A percentile compares a stretch with the other conserved stretches of the same genome.
These are phyloP conservation scores for Aleiodes alternator DNA, from an alignment of 2,888 invertebrate species.

Conservation along the genomic window DNA sequence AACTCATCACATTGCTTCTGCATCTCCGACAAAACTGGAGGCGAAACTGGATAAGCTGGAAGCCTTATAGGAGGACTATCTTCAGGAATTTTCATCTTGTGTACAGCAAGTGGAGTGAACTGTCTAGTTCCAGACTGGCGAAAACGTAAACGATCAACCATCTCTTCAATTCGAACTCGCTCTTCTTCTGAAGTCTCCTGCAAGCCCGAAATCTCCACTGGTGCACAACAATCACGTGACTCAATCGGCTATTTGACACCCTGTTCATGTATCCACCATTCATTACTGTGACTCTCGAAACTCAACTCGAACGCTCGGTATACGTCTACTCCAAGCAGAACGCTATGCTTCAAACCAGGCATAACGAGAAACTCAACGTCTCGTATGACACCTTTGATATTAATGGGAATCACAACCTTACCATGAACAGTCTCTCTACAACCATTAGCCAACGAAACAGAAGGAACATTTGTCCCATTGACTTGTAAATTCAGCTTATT, in stretches of 20 bases:
- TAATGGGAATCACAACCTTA: background rate
- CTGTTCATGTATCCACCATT: background rate
- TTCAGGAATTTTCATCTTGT: constrained; percentile 36
- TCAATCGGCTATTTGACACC: background rate
- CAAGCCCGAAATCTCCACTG: background rate
- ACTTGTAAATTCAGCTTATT: background rate
- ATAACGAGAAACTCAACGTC: too few relatives aligned
- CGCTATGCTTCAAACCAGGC: too few relatives aligned
- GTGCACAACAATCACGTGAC: background rate
- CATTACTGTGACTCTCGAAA: too few relatives aligned
- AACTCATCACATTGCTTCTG: constrained; percentile 58
- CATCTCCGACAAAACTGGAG: constrained; percentile 25
- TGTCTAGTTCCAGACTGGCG: constrained; percentile 3
- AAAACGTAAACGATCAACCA: background rate
- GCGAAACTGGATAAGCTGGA: constrained; percentile 39
- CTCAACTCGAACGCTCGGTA: background rate
- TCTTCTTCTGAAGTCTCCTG: background rate
- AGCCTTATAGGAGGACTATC: constrained; percentile 35
- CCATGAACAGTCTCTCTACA: too few relatives aligned
- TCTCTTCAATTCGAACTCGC: background rate
- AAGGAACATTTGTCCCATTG: too few relatives aligned
- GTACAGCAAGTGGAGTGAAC: constrained; percentile 26
- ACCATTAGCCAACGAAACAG: too few relatives aligned
- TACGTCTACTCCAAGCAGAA: too few relatives aligned
- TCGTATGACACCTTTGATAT: background rate